Base-by-base conservation (phyloP, 2,888 invertebrate species). In the Crioceris asparagi region DNA sequence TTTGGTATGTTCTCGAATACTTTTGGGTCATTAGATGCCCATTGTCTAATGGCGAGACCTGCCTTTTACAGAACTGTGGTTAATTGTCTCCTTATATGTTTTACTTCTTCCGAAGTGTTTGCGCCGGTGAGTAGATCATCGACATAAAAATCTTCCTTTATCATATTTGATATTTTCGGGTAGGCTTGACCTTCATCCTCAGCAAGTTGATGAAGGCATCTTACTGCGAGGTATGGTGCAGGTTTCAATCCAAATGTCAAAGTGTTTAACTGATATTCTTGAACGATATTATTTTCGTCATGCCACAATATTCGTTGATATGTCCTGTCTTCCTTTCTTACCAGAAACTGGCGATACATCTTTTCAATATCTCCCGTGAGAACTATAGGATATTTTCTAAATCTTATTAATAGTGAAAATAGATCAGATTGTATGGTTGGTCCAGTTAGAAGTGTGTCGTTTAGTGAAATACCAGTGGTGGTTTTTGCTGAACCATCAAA, bases 401-500 rank as follows among this genome's bases (percentile, higher is more conserved):
- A 42, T 8, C 33, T 7, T 11, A 36, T 4, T 18, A 41, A 15
- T 18, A 46, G 40, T 3, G 18, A 12, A 36, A 46, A 38, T n/a
- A 43, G 15, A 27, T 43, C 36, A 5, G 31, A 14, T 29, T 47
- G 45, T 7, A 43, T 29, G 12, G 39, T 30, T 2, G 43, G 47
- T 8, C 47, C 47, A n/a, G 27, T 19, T 7, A 38, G 16, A 29
- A 34, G 39, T 3, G 32, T 27, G 16, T 46, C 33, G 32, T 45
- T 48, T 3, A 48, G 29, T 8, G 48, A 45, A 15, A 27, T 8
- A 8, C 49, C 45, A 2, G 33, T 34, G 31, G 36, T 38, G 3
- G 41, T 32, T 29, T 30, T 39, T 17, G 41, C 32, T 10, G 36
- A 36, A 4, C 37, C 36, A 23, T 37, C 40, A 19, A 36, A 40